Percentiles rank a stretch among this genome's conserved stretches.
phyloP scores from a whole-genome alignment of 2,797 vertebrate genomes.

The Silurus aristotelis region DNA sequence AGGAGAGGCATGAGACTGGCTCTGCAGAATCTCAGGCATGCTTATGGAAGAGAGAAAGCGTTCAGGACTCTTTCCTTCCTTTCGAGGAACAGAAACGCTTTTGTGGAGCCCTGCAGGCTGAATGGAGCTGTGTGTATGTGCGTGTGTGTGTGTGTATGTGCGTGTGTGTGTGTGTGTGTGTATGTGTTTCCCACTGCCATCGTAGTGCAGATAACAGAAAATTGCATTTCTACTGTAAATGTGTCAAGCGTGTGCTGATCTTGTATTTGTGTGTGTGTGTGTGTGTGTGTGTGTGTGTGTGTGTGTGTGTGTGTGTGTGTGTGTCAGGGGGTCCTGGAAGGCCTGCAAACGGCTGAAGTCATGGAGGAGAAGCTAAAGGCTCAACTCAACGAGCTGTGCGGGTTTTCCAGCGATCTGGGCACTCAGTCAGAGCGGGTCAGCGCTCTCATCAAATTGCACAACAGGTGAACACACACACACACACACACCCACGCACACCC shows the following conservation, averaged over 20 bases:
- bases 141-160: conserved; percentile 27
- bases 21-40: conserved; percentile 71
- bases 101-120: conserved; percentile 63
- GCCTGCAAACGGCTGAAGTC: conserved; percentile 84
- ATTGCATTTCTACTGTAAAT: conserved; percentile 35
- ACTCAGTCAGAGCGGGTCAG: conserved; percentile 88
- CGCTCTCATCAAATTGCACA: conserved; percentile 91
- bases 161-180: conserved; percentile 9
- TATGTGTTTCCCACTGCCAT: conserved; percentile 29
- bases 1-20: conserved; percentile 43
- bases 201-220: conserved; percentile 6
- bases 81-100: conserved; percentile 75
- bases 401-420: conserved; percentile 89
- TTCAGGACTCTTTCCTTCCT: conserved; percentile 69
- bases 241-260: conserved; percentile 48
- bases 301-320: conserved; percentile 51
- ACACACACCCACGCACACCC: conserved; percentile 1
- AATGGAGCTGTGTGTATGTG: conserved; percentile 49
- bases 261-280: conserved; percentile 58
- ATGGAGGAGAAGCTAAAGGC: conserved; percentile 89
- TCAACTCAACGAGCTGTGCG: conserved; percentile 90
- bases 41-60: conserved; percentile 67
- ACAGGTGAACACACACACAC: conserved; percentile 79
- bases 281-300: conserved; percentile 13
- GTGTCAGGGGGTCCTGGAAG: conserved; percentile 82